Evolutionary conservation across 2,888 invertebrate species (phyloP), one percentile per base, ranked within the genome.

Genomic region (Clusia tigrina): DNA sequence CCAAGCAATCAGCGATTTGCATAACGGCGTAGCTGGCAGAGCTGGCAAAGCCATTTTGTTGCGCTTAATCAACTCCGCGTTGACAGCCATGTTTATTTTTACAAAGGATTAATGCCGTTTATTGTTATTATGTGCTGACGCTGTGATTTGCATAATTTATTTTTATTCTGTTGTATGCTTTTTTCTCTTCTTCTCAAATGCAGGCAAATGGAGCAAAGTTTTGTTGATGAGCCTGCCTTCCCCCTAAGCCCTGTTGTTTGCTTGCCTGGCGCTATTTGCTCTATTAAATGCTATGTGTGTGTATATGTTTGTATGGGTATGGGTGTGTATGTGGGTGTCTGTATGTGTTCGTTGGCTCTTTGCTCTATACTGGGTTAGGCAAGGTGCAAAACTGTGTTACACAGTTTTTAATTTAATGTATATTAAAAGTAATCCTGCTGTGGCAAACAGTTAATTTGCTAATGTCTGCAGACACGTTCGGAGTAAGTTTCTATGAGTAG

Each of bases 121-220:
- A 69, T 69, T 52, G 52, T 52, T 52, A 52, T 52, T 52, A 52
- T 22, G 23, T 60, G 60, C 64, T 66, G 54, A 63, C 25, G 60
- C 60, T 69, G 65, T 69, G 69, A 70, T 71, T 71, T 70, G 71
- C 70, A 70, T 71, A 70, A 70, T 65, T 69, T 67, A 37, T n/a
- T 54, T n/a, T n/a, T n/a, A n/a, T n/a, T n/a, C n/a, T n/a, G 20
- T 20, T 37, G 42, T 5, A 15, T 42, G 9, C 42, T 42, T 32
- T 32, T 32, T 32, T 32, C 12, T 32, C 12, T 32, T 32, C 12
- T 32, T 32, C 12, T 32, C 32, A 12, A 6, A 32, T 32, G 32
- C 6, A 32, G 12, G 32, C 12, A 32, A 32, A 32, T 9, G 32
- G 32, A 32, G 32, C 32, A 42, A 42, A 32, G 12, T 32, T 6